Evolutionary conservation across 2,113 vertebrate species (phyloP).

Genomic region (Meles meles): DNA sequence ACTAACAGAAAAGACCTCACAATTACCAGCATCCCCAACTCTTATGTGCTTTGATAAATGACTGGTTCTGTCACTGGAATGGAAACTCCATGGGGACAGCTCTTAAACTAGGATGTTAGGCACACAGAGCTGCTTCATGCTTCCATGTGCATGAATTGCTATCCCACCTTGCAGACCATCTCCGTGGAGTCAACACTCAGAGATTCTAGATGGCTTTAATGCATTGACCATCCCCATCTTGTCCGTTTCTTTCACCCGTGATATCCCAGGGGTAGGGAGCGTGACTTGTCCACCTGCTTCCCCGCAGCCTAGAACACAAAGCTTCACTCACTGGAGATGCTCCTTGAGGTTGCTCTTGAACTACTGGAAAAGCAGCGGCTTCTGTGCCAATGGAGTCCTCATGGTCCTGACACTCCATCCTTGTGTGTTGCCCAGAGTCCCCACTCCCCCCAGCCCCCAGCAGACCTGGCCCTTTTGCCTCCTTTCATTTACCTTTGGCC

Average conservation of each 20-base stretch:
- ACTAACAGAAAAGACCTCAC: neutral
- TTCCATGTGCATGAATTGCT: accelerated
- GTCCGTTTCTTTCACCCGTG: accelerated
- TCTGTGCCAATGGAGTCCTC: accelerated
- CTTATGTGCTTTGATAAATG: accelerated
- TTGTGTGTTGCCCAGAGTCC: accelerated
- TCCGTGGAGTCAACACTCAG: accelerated
- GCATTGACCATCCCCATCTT: accelerated
- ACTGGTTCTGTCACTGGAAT: accelerated
- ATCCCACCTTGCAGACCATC: accelerated
- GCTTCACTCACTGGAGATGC: accelerated
- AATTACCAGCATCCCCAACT: neutral
- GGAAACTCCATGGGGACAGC: accelerated
- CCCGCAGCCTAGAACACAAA: neutral
- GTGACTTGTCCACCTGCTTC: too few relatives aligned
- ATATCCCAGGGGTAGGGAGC: neutral
- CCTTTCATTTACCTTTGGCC: neutral
- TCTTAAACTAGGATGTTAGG: accelerated
- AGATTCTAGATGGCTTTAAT: neutral
- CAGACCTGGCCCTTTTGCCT: neutral
- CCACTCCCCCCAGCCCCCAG: too few relatives aligned
- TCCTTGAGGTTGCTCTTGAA: too few relatives aligned
- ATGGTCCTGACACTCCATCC: accelerated
- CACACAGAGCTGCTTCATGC: accelerated
- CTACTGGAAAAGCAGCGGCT: accelerated